Conservation (phyloP, 2,113 vertebrate species). For the Toxotes chatareus region DNA sequence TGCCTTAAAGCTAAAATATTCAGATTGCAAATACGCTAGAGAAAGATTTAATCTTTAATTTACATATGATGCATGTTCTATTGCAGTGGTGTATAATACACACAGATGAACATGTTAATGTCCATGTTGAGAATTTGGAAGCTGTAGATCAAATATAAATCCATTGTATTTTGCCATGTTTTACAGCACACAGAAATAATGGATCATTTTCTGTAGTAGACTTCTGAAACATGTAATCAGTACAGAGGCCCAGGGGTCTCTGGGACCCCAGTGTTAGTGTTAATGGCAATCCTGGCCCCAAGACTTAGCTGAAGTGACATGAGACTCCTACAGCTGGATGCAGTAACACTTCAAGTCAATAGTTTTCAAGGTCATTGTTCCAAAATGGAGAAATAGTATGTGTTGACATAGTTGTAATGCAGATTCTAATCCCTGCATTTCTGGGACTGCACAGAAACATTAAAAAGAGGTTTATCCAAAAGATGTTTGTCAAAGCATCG, state of each 20-base stretch:
- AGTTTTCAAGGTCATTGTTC: slow-evolving; percentile 79
- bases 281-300: not conserved
- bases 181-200: not conserved
- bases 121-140: not conserved
- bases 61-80: slow-evolving; percentile 7
- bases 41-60: not conserved
- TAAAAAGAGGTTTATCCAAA: slow-evolving; percentile 56
- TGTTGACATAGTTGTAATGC: slow-evolving; percentile 63
- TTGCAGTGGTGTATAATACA: not conserved
- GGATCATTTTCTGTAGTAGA: not conserved
- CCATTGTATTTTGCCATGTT: not conserved
- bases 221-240: not conserved
- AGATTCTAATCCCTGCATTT: slow-evolving; percentile 68
- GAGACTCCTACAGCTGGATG: slow-evolving; percentile 5
- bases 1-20: not conserved
- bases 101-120: not conserved
- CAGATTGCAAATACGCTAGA: slow-evolving; percentile 1
- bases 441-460: slow-evolving; percentile 56
- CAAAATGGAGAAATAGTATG: slow-evolving; percentile 56
- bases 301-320: slow-evolving; percentile 32
- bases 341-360: slow-evolving; percentile 15
- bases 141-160: not conserved
- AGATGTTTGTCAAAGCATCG: slow-evolving; percentile 77
- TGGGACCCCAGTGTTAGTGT: not conserved
- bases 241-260: not conserved